These are phyloP conservation scores for Idaea dimidiata DNA, from an alignment of 2,888 invertebrate species.

Conservation along the genomic window DNA sequence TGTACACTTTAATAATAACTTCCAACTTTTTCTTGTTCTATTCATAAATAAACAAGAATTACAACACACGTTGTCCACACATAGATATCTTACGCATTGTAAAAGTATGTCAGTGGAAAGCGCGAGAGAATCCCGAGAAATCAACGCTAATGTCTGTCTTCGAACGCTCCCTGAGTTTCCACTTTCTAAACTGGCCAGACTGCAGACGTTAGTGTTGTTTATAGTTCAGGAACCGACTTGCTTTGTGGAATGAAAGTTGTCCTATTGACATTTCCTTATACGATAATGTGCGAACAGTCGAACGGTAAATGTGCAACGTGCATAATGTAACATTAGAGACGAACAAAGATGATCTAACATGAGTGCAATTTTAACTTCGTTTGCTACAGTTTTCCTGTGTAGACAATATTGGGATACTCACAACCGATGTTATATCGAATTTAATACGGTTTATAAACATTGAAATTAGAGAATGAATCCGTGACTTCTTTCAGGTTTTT, in stretches of 20 bases:
- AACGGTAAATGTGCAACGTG: constrained; percentile 2
- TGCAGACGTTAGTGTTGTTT: constrained; percentile 45
- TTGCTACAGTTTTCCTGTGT: background rate
- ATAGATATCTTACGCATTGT: constrained; percentile 35
- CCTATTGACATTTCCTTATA: constrained; percentile 65
- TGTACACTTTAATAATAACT: background rate
- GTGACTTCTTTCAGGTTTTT: no score
- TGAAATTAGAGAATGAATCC: no score
- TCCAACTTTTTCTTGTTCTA: background rate
- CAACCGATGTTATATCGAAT: background rate
- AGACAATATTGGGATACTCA: background rate
- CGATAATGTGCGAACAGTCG: background rate
- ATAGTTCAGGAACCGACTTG: constrained; percentile 72
- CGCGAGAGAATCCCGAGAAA: constrained; percentile 79
- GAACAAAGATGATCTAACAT: constrained; percentile 9
- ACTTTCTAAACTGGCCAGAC: constrained; percentile 76
- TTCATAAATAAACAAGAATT: constrained; percentile 11
- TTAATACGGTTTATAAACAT: background rate
- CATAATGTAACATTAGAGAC: constrained; percentile 1
- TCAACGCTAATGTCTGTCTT: constrained; percentile 64
- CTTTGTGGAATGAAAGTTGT: constrained; percentile 65
- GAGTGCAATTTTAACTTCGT: constrained; percentile 18
- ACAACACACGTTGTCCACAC: constrained; percentile 11
- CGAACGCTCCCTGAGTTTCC: constrained; percentile 64
- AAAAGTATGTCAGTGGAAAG: constrained; percentile 79